A percentile compares a stretch with the other conserved stretches of the same genome.
Conservation (phyloP, 2,888 invertebrate genomes). For the Pyrrhosoma nymphula region DNA sequence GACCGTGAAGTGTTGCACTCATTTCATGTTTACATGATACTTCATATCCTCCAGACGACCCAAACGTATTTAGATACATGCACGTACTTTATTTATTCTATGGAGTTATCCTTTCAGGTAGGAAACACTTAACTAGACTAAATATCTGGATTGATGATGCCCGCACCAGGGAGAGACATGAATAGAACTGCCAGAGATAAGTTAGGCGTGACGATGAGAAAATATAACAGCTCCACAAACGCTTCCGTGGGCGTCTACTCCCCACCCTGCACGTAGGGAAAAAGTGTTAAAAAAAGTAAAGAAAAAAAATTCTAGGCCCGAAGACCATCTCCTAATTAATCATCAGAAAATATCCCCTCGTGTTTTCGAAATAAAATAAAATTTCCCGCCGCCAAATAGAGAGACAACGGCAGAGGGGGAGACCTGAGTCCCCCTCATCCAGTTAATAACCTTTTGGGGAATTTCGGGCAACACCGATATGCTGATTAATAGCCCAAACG, state of each 20-base stretch:
- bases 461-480: constrained; percentile 11
- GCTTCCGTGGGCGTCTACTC: not conserved
- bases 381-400: not conserved
- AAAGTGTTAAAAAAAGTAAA: not conserved
- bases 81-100: too few species aligned
- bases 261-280: not conserved
- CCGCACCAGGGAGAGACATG: too few species aligned
- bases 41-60: too few species aligned
- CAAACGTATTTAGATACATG: too few species aligned
- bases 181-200: not conserved
- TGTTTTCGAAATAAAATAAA: constrained; percentile 16
- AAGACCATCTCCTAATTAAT: constrained; percentile 43
- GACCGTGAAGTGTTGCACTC: too few species aligned
- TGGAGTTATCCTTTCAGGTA: not conserved
- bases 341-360: constrained; percentile 1
- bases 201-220: not conserved
- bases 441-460: constrained; percentile 56
- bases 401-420: constrained; percentile 1
- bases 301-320: not conserved
- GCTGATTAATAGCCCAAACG: constrained; percentile 53
- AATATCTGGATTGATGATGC: not conserved
- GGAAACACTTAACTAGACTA: not conserved
- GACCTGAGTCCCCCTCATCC: not conserved
- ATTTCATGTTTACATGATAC: too few species aligned
- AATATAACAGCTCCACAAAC: not conserved